These are phyloP conservation scores for Amaurobius ferox DNA, from an alignment of 2,888 invertebrate genomes.

Conservation along the genomic window DNA sequence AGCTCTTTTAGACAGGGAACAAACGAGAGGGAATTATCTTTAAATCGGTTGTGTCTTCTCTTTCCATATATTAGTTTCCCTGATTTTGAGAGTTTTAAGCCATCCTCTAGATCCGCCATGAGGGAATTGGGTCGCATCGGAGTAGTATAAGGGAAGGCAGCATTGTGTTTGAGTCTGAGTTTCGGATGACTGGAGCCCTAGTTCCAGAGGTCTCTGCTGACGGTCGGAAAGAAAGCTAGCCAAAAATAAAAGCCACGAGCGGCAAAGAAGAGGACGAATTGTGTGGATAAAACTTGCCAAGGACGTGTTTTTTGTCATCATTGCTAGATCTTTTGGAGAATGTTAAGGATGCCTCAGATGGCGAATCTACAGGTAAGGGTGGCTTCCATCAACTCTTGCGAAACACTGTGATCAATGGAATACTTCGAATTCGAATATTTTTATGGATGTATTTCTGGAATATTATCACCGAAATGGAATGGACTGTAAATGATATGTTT, in stretches of 20 bases:
- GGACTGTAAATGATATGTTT: too few species aligned
- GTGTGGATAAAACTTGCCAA: slow-evolving; percentile 32
- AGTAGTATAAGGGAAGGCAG: neutral
- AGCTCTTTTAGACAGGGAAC: too few species aligned
- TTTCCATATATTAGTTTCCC: neutral
- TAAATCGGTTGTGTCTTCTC: too few species aligned
- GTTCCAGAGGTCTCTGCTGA: slow-evolving; percentile 66
- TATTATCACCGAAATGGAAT: too few species aligned
- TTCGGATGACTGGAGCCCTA: slow-evolving; percentile 59
- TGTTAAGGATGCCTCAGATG: slow-evolving; percentile 51
- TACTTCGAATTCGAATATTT: too few species aligned
- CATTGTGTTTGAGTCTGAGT: slow-evolving; percentile 7
- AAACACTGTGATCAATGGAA: too few species aligned
- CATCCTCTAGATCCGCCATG: slow-evolving; percentile 47
- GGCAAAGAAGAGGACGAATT: slow-evolving; percentile 22
- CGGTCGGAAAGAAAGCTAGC: slow-evolving; percentile 23
- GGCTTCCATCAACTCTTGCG: neutral
- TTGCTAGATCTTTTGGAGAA: neutral
- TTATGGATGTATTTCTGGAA: too few species aligned
- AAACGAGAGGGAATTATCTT: too few species aligned
- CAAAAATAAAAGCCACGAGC: slow-evolving; percentile 61
- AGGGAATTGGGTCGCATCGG: slow-evolving; percentile 44
- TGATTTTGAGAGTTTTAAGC: neutral
- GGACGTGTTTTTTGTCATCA: slow-evolving; percentile 20
- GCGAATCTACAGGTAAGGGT: slow-evolving; percentile 53